Percentiles rank a stretch among this genome's conserved stretches.
These are phyloP conservation scores for Pipra filicauda DNA, from an alignment of 2,113 vertebrate genomes.

Conservation along the genomic window DNA sequence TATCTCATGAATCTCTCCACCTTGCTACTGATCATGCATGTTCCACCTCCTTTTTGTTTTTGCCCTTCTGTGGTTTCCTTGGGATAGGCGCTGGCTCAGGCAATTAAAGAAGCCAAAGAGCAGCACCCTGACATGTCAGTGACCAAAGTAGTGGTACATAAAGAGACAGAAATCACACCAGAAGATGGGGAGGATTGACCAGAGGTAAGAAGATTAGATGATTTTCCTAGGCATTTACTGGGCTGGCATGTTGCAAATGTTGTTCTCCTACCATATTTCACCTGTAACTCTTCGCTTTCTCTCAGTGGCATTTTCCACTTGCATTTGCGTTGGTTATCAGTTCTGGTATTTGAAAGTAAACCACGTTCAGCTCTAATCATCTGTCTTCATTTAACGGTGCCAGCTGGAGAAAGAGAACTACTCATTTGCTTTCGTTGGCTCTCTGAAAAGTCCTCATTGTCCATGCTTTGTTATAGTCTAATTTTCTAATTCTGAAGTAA, in stretches of 20 bases:
- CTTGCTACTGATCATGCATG: slow-evolving; percentile 81
- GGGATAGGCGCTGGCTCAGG: slow-evolving; percentile 98
- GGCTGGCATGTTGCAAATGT: slow-evolving; percentile 72
- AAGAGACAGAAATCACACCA: slow-evolving; percentile 98
- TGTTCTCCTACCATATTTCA: slow-evolving; percentile 44
- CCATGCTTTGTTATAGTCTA: neutral
- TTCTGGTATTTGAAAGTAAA: neutral
- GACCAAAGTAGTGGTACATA: slow-evolving; percentile 99
- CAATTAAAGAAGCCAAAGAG: slow-evolving; percentile 99
- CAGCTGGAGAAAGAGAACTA: slow-evolving; percentile 63
- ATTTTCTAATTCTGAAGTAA: neutral
- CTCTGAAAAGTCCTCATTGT: neutral
- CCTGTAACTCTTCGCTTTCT: slow-evolving; percentile 44
- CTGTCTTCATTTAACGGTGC: slow-evolving; percentile 5
- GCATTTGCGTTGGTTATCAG: neutral
- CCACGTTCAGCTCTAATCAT: neutral
- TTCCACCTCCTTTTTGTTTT: slow-evolving; percentile 89
- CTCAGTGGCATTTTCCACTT: slow-evolving; percentile 61
- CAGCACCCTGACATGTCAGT: slow-evolving; percentile 99
- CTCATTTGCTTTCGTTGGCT: slow-evolving; percentile 44
- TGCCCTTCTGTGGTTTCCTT: slow-evolving; percentile 84
- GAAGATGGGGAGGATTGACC: slow-evolving; percentile 95
- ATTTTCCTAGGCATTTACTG: slow-evolving; percentile 55
- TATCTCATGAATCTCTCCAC: slow-evolving; percentile 75
- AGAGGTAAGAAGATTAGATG: slow-evolving; percentile 87